These are phyloP conservation scores for Hypotaenidia philippensis DNA, from an alignment of 2,797 vertebrate genomes.

Conservation along the genomic window DNA sequence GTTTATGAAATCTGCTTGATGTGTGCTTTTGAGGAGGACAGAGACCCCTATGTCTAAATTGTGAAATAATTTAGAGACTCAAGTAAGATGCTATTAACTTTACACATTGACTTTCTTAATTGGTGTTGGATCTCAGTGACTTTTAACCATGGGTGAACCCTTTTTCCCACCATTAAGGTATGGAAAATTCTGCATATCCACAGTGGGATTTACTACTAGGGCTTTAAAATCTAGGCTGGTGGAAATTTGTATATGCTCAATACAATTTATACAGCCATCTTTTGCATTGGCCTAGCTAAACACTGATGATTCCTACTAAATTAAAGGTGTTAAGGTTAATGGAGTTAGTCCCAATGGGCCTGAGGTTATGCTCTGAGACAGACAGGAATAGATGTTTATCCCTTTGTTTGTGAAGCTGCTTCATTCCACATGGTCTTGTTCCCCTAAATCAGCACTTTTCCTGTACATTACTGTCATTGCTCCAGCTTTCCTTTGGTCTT, in stretches of 20 bases:
- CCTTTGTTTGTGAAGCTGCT: not conserved
- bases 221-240: not conserved
- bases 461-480: not conserved
- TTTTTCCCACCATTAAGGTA: not conserved
- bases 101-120: not conserved
- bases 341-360: not conserved
- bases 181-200: not conserved
- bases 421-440: not conserved
- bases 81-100: not conserved
- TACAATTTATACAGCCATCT: not conserved
- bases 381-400: not conserved
- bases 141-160: not conserved
- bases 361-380: not conserved
- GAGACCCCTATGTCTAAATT: not conserved
- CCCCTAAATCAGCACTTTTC: not conserved
- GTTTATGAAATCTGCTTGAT: conserved; percentile 62
- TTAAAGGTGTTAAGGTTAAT: not conserved
- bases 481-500: not conserved
- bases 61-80: conserved; percentile 23
- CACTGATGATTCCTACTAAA: not conserved
- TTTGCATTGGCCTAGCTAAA: not conserved
- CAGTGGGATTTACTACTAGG: not conserved
- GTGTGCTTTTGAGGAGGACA: conserved; percentile 34
- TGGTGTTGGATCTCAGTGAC: not conserved
- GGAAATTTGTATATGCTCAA: not conserved